Conservation (phyloP, 23 tunicate genomes). For the Clavelina lepadiformis region DNA sequence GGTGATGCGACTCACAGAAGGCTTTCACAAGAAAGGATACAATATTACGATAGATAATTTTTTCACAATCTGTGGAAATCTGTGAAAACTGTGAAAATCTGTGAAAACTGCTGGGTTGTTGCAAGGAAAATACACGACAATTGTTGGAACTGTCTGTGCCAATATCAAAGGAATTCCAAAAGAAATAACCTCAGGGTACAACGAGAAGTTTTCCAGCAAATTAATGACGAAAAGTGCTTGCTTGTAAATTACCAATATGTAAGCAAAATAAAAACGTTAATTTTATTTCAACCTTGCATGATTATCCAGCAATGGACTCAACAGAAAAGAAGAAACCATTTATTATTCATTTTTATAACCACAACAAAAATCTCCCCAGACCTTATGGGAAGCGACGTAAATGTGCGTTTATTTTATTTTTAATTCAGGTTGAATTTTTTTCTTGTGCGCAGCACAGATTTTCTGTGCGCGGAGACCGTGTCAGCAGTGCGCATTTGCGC, state of each 20-base stretch:
- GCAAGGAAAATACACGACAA: slow-evolving; percentile 11
- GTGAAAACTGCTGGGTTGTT: slow-evolving; percentile 21
- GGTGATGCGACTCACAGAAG: slow-evolving; percentile 11
- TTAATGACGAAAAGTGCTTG: slow-evolving; percentile 5
- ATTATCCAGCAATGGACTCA: neutral
- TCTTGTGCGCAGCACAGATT: too few species aligned
- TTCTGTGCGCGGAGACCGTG: too few species aligned
- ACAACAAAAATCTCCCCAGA: too few species aligned
- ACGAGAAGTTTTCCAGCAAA: slow-evolving; percentile 7
- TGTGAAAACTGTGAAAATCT: too few species aligned
- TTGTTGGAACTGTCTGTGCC: slow-evolving; percentile 17
- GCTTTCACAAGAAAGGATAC: slow-evolving; percentile 10
- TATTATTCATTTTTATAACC: neutral
- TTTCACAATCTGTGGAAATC: too few species aligned
- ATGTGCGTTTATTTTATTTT: too few species aligned
- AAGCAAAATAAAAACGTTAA: slow-evolving; percentile 8
- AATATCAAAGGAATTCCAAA: slow-evolving; percentile 13
- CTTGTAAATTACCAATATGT: slow-evolving; percentile 12
- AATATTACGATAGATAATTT: neutral
- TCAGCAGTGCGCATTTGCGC: too few species aligned
- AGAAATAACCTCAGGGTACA: slow-evolving; percentile 1
- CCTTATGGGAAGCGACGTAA: too few species aligned
- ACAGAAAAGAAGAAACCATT: slow-evolving; percentile 8
- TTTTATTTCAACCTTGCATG: slow-evolving; percentile 12
- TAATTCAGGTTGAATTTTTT: too few species aligned